phyloP scores from a whole-genome alignment of 2,797 vertebrate species.

The Darevskia mixta region DNA sequence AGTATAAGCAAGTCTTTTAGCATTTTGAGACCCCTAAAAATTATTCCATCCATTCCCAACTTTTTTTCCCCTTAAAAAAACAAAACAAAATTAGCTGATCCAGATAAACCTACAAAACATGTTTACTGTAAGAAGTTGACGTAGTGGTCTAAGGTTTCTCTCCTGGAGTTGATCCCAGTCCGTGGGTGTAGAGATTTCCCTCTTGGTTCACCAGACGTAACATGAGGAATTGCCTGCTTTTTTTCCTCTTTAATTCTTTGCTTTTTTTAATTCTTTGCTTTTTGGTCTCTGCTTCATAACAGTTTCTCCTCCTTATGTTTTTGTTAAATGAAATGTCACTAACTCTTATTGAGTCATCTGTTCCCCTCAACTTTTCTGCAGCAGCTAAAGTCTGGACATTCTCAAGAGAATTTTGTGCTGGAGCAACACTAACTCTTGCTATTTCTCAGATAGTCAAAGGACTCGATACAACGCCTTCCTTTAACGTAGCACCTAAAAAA shows the following conservation, averaged over 20 bases:
- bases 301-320: conserved; percentile 73
- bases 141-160: conserved; percentile 92
- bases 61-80: neutral
- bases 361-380: conserved; percentile 61
- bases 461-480: conserved; percentile 33
- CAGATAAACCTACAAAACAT: conserved; percentile 88
- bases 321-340: conserved; percentile 74
- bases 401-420: conserved; percentile 68
- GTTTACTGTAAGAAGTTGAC: conserved; percentile 90
- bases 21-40: conserved; percentile 52
- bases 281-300: conserved; percentile 71
- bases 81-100: conserved; percentile 55
- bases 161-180: conserved; percentile 87
- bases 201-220: conserved; percentile 88
- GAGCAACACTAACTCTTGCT: conserved; percentile 52
- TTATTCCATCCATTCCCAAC: conserved; percentile 27
- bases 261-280: conserved; percentile 58
- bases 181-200: conserved; percentile 87
- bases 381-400: conserved; percentile 67
- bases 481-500: conserved; percentile 53
- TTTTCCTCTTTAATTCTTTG: conserved; percentile 76
- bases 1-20: conserved; percentile 49
- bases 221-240: conserved; percentile 84
- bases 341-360: conserved; percentile 73
- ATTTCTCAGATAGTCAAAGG: conserved; percentile 59